Evolutionary conservation across 2,797 vertebrate genomes (phyloP), one percentile per base, ranked within the genome.

Genomic region (Cirrhinus molitorella): DNA sequence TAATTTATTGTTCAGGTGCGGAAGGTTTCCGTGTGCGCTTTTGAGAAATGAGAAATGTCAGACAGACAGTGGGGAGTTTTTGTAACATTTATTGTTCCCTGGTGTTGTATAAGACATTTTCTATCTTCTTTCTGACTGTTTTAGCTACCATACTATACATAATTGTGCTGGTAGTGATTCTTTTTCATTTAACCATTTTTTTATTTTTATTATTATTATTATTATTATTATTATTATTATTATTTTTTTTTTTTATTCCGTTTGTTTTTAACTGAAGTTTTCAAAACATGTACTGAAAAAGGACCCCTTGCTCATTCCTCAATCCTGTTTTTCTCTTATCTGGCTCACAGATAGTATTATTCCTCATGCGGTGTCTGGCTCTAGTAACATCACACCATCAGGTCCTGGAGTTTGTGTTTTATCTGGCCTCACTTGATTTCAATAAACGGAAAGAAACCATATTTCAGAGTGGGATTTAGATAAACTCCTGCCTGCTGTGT

Each of bases 371-470:
- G 55, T 70, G 55, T 73, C 55, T 81, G 68, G 68, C 51, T 31
- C 37, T 59, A 37, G 68, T 37, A 83, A 75, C 71, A 45, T 34
- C 73, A 68, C 40, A 47, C 63, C 51, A 59, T 70, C 63, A 68
- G 73, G 14, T 37, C 65, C 63, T 76, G 7, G 47, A 76, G 65
- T 70, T 77, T 77, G 40, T 55, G 51, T 83, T 83, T 70, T 68
- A 76, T 77, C 81, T 70, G 73, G 65, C 73, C 71, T 75, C 0
- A 23, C 12, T 43, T 67, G 59, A 83, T 65, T 83, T 83, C 31
- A 83, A 75, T 75, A 83, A 83, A 83, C 2, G 25, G 71, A 83
- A 83, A 83, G 47, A 83, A 83, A 65, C 80, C 61, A 83, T 83
- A 83, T 75, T 83, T 83, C 80, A 75, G 71, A 75, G 71, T 23